Conservation (phyloP, 1,140 invertebrate genomes). For the Drosophila athabasca region DNA sequence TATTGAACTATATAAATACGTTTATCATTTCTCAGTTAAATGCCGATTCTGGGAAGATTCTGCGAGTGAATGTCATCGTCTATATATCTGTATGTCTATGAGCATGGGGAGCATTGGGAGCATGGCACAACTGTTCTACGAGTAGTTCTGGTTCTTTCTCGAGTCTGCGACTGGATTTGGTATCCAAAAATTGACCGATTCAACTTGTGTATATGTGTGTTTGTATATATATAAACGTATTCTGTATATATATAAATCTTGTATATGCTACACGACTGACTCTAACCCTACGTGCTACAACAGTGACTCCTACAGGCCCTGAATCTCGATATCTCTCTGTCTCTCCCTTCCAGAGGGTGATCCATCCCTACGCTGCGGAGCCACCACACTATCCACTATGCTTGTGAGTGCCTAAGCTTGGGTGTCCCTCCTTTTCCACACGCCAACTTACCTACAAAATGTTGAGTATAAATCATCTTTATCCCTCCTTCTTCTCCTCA, state of each 20-base stretch:
- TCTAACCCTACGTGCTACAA: conserved; percentile 56
- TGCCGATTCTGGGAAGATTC: conserved; percentile 68
- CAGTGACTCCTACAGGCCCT: conserved; percentile 8
- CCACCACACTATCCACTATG: background rate
- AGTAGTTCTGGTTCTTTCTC: conserved; percentile 5
- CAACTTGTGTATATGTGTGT: conserved; percentile 19
- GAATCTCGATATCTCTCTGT: too few species aligned
- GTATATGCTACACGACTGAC: conserved; percentile 68
- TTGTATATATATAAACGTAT: conserved; percentile 56
- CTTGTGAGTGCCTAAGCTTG: conserved; percentile 38
- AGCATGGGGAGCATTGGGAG: conserved; percentile 35
- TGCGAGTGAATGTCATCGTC: conserved; percentile 29
- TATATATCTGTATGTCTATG: conserved; percentile 22
- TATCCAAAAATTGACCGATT: conserved; percentile 44
- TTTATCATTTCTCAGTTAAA: conserved; percentile 47
- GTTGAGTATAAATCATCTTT: conserved; percentile 34
- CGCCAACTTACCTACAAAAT: conserved; percentile 59
- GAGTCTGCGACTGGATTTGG: conserved; percentile 22
- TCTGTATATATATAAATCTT: conserved; percentile 70
- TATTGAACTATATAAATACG: conserved; percentile 81
- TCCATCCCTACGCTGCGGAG: too few species aligned
- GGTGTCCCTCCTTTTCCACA: conserved; percentile 1
- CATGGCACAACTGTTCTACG: conserved; percentile 40
- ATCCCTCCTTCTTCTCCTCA: conserved; percentile 17
- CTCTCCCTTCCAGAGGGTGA: too few species aligned